Percentiles rank a stretch among this genome's conserved stretches.
Conservation (phyloP, 2,888 invertebrate genomes). For the Marronus borbonicus region DNA sequence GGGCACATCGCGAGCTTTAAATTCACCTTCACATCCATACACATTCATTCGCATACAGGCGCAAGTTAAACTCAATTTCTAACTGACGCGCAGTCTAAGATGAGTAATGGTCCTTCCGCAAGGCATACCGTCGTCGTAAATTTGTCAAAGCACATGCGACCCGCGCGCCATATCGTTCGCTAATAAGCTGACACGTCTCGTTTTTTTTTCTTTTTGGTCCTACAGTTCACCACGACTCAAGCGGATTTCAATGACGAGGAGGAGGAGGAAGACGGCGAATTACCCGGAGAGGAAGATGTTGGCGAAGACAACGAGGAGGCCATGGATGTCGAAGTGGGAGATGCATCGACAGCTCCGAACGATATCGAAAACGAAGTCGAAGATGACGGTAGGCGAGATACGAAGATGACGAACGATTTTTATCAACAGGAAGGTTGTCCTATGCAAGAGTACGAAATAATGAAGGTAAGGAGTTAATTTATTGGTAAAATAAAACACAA, state of each 20-base stretch:
- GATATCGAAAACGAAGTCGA: conserved; percentile 66
- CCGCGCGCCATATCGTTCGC: background rate
- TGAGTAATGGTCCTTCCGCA: conserved; percentile 28
- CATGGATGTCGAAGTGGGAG: conserved; percentile 22
- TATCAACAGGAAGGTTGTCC: conserved; percentile 73
- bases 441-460: conserved; percentile 80
- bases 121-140: conserved; percentile 16
- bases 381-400: conserved; percentile 58
- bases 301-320: conserved; percentile 18
- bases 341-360: conserved; percentile 52
- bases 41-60: background rate
- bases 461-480: conserved; percentile 73
- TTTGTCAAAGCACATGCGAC: conserved; percentile 32
- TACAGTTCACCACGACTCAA: background rate
- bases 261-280: conserved; percentile 8
- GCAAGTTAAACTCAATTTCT: conserved; percentile 35
- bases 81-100: conserved; percentile 25
- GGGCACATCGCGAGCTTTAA: background rate
- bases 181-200: conserved; percentile 28
- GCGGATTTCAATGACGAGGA: conserved; percentile 15
- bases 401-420: conserved; percentile 63
- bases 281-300: conserved; percentile 19
- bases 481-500: too few species aligned
- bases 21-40: background rate
- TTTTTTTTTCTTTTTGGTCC: background rate